Base-by-base conservation (phyloP, 2,888 invertebrate species). In the Incurvaria masculella region DNA sequence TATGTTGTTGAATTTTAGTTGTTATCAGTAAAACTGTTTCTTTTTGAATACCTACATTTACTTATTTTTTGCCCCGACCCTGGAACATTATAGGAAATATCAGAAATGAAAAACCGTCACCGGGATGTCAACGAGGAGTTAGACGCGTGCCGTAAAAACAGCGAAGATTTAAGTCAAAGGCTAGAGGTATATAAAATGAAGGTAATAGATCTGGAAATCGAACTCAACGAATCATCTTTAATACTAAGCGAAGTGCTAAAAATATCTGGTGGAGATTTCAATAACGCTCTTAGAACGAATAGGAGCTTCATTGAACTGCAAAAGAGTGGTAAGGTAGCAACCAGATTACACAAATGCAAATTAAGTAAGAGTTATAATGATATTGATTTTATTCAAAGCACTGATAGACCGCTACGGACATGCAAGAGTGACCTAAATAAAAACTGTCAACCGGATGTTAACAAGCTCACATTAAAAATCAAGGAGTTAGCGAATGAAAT, bases 271-370 rank as follows among this genome's bases (percentile, higher is more conserved):
- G 65, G 71, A 49, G 64, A 65, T 56, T 69, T 72, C 48, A 57
- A 70, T 33, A 61, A 58, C 49, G 62, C 62, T 47, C 68, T 76
- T 50, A 73, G 74, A 57, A 68, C 72, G 50, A 72, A 73, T 53
- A 72, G 66, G 61, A 76, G 74, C 59, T 74, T 70, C 61, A 73
- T 73, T 55, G 78, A 76, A 58, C 60, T 78, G 53, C 79, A 79
- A 64, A 80, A 81, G 65, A 81, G 78, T 70, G 79, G 79, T 78
- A 81, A 79, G 78, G 79, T 80, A 74, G 79, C 74, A 64, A 76
- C 76, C 72, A 79, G 81, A 69, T 69, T 80, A 57, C 79, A 76
- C 62, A 79, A 73, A 65, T 68, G 72, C 57, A 76, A 68, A 64
- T 65, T 67, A 57, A 78, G 78, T 59, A 72, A 64, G 58, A 74